phyloP scores from a whole-genome alignment of 2,797 vertebrate species.

The Phalanger gymnotis region DNA sequence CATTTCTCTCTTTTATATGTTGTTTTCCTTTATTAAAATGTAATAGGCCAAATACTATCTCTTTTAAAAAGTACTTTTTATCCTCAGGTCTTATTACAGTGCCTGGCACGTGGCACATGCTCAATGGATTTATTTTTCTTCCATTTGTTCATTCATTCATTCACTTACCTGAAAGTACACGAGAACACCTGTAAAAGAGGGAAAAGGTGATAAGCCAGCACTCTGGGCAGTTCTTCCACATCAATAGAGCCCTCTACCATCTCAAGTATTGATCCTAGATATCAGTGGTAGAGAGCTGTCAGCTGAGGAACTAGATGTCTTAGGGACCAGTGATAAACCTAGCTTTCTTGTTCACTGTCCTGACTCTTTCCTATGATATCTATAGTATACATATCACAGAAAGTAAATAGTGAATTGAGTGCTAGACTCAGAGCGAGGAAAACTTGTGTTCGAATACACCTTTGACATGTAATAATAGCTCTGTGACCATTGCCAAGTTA shows the following conservation, averaged over 20 bases:
- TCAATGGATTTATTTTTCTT: not conserved
- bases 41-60: not conserved
- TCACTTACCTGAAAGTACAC: not conserved
- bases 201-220: not conserved
- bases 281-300: not conserved
- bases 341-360: not conserved
- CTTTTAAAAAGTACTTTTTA: not conserved
- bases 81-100: not conserved
- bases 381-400: not conserved
- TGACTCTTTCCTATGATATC: not conserved
- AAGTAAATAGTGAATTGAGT: not conserved
- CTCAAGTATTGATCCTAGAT: not conserved
- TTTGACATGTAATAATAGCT: not conserved
- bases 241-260: not conserved
- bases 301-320: not conserved
- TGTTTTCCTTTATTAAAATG: not conserved
- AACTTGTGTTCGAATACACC: not conserved
- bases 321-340: not conserved
- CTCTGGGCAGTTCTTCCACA: not conserved
- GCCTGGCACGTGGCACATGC: not conserved
- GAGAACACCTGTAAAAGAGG: not conserved
- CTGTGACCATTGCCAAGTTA: not conserved
- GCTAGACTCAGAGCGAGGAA: not conserved
- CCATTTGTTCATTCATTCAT: not conserved
- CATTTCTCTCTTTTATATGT: not conserved